Conservation (phyloP, 2,888 invertebrate species). For the Euzophera pinguis region DNA sequence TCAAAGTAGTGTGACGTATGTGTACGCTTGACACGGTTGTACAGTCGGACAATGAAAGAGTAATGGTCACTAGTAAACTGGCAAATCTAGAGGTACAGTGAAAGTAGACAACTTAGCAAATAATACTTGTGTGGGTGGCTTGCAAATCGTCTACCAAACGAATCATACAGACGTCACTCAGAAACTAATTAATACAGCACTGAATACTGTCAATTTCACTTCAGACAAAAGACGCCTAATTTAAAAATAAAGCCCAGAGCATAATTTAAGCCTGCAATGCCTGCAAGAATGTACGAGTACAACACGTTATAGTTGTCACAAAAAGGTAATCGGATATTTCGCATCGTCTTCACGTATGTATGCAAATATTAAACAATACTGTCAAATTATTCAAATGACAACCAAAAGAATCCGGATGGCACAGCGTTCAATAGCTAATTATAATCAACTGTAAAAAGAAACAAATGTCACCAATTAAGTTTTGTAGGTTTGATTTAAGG, state of each 20-base stretch:
- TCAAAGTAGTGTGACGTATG: background rate
- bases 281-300: background rate
- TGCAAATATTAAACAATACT: constrained; percentile 9
- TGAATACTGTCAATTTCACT: constrained; percentile 30
- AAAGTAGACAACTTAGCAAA: constrained; percentile 51
- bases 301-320: background rate
- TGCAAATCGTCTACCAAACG: constrained; percentile 24
- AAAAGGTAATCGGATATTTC: background rate
- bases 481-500: constrained; percentile 11
- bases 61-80: constrained; percentile 36
- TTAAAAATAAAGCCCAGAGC: background rate
- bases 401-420: constrained; percentile 16
- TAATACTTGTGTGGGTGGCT: constrained; percentile 47
- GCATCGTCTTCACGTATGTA: background rate
- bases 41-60: constrained; percentile 24
- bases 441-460: background rate
- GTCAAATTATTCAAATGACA: constrained; percentile 26
- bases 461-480: constrained; percentile 15
- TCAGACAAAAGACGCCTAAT: constrained; percentile 7
- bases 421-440: background rate
- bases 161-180: constrained; percentile 45
- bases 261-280: background rate
- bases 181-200: constrained; percentile 30
- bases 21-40: constrained; percentile 20
- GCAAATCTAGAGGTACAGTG: constrained; percentile 35